These are phyloP conservation scores for Apostichopus parvimensis DNA, from an alignment of 35 echinoderm and acorn worm genomes.

Conservation along the genomic window DNA sequence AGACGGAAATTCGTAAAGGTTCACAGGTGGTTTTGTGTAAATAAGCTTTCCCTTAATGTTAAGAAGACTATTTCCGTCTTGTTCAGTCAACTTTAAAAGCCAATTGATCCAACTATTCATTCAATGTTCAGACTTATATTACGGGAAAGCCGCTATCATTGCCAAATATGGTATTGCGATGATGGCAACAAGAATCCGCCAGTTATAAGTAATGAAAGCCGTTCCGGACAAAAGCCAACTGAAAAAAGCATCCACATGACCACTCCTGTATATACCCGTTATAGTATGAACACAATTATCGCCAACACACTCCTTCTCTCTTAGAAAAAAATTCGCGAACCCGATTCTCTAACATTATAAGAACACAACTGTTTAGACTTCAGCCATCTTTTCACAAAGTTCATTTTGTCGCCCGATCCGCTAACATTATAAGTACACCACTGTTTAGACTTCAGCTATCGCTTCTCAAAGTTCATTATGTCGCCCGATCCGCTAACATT, in stretches of 20 bases:
- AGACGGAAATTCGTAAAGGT: background rate
- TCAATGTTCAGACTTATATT: too few relatives aligned
- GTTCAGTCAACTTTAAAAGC: background rate
- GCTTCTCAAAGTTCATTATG: too few relatives aligned
- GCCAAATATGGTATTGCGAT: background rate
- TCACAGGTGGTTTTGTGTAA: background rate
- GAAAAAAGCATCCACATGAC: conserved; percentile 24
- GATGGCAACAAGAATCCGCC: conserved; percentile 1
- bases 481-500: too few relatives aligned
- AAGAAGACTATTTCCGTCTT: background rate
- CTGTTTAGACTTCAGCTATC: too few relatives aligned
- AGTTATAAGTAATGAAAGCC: conserved; percentile 5
- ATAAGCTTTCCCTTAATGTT: background rate
- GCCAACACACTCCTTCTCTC: too few relatives aligned
- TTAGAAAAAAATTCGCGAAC: too few relatives aligned
- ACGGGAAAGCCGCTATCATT: background rate
- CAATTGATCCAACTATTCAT: background rate
- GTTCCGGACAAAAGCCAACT: background rate
- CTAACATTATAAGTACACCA: too few relatives aligned
- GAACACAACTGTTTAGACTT: too few relatives aligned
- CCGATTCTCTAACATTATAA: too few relatives aligned
- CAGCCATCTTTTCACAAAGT: too few relatives aligned
- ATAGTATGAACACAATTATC: too few relatives aligned
- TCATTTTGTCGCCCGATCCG: too few relatives aligned
- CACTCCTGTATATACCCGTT: background rate